A percentile compares a stretch with the other conserved stretches of the same genome.
Conservation (phyloP, 2,797 vertebrate species). For the Chelonia mydas region DNA sequence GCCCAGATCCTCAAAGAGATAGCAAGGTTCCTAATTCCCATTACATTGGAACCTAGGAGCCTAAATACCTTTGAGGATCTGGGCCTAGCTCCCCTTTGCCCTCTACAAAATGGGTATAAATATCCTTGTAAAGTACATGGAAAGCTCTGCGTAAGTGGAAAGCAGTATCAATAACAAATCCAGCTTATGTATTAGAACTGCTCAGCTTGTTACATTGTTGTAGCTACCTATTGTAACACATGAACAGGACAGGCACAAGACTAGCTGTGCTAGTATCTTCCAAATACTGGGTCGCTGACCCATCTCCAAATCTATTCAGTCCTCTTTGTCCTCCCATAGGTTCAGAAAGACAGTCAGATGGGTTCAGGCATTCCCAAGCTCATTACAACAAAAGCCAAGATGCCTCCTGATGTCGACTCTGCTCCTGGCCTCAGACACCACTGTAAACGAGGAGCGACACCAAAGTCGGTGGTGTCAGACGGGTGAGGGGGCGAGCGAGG, state of each 20-base stretch:
- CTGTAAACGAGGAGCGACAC: fast-evolving
- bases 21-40: background rate
- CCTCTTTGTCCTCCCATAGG: background rate
- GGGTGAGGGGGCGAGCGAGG: fast-evolving
- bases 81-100: background rate
- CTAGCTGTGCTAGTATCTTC: background rate
- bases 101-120: background rate
- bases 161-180: background rate
- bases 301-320: background rate
- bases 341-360: background rate
- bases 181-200: background rate
- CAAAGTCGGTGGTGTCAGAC: background rate
- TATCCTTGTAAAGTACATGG: background rate
- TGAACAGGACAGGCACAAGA: background rate
- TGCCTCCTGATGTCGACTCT: background rate
- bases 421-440: background rate
- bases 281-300: background rate
- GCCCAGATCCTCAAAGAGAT: background rate
- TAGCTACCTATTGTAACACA: background rate
- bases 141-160: background rate
- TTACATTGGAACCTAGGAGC: background rate
- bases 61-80: background rate
- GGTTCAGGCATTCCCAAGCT: background rate
- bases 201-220: background rate
- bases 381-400: fast-evolving